Evolutionary conservation across 2,113 vertebrate genomes (phyloP).

Genomic region (Ictidomys tridecemlineatus): DNA sequence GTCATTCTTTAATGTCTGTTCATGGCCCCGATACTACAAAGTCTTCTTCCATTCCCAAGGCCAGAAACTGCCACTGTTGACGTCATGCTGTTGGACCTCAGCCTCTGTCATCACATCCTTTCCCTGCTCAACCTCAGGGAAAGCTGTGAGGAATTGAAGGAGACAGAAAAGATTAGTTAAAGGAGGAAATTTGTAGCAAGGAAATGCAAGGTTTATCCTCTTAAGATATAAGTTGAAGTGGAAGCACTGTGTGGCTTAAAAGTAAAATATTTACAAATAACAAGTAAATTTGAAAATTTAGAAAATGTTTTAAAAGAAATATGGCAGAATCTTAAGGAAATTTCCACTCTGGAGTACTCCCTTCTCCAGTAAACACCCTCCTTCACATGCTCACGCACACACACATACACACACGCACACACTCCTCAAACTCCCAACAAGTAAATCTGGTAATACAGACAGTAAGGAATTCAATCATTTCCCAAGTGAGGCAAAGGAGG

Average conservation of each 20-base stretch:
- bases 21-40: background rate
- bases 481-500: background rate
- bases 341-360: background rate
- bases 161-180: background rate
- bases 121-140: background rate
- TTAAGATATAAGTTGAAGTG: background rate
- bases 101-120: background rate
- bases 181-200: background rate
- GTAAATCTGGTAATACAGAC: background rate
- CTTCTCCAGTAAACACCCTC: background rate
- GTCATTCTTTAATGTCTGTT: background rate
- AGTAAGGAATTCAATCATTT: background rate
- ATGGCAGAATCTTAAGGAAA: background rate
- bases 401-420: no score
- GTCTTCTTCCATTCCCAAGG: background rate
- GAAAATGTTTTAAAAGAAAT: background rate
- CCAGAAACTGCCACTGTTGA: background rate
- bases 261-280: slow-evolving; percentile 34
- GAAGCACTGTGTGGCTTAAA: background rate
- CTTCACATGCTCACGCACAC: background rate
- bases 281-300: background rate
- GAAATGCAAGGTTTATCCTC: background rate
- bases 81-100: background rate
- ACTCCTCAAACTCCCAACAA: background rate
- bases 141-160: background rate